Evolutionary conservation across 2,888 invertebrate genomes (phyloP), one percentile per base, ranked within the genome.

Genomic region (Chironomus tentans): DNA sequence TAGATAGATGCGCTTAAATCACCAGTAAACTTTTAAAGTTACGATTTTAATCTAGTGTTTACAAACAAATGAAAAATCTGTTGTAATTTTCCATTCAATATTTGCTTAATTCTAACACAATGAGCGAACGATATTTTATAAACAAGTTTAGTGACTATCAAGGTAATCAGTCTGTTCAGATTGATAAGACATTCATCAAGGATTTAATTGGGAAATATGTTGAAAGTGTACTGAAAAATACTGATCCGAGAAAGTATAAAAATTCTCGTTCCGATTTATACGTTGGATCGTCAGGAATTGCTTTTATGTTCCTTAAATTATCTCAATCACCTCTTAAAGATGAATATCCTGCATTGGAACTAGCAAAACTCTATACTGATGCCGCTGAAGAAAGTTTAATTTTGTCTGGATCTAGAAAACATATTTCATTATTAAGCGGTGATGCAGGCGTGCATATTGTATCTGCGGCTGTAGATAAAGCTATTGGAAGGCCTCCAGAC

Each of bases 401-500:
- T n/a, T 6, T 22, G 13, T 47, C 47, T 50, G 24, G 24, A 48
- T 18, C 12, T 2, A 84, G 87, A n/a, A 89, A 91, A 77, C 85
- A 87, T 68, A 89, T 89, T n/a, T 89, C 91, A 0, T 93, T 94
- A 82, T 82, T 94, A 13, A 86, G 93, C 13, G 94, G 94, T 2
- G 90, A 90, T 80, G 90, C 90, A 12, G 95, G 95, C 0, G 88
- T 92, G 3, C 90, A 89, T 80, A 92, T 92, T 1, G 84, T 93
- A 1, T 90, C 91, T 0, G 86, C 91, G 0, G 90, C 87, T 38
- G 81, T 92, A 18, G 87, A 87, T 24, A 85, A 87, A 77, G 85
- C 85, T 68, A 78, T 84, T 0, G 88, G 87, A 13, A 84, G 88
- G 77, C 81, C 83, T 1, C 80, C 80, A n/a, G 79, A 77, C 2